Percentiles rank a stretch among this genome's conserved stretches.
Evolutionary conservation across 2,113 vertebrate species (phyloP).

Genomic region (Cygnus buccinator): DNA sequence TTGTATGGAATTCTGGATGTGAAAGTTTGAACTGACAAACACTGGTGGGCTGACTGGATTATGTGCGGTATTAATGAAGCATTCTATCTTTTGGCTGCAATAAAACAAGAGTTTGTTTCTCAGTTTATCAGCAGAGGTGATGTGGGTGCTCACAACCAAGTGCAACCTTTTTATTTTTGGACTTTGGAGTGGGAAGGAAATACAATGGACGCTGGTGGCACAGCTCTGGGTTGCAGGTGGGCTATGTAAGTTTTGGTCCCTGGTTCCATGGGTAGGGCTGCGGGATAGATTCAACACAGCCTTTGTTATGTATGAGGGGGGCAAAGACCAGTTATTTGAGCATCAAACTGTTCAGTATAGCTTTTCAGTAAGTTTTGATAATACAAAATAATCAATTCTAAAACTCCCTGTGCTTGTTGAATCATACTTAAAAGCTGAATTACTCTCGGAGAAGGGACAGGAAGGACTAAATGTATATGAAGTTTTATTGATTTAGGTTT

Average conservation of each 20-base stretch:
- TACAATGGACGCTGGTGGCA: no score
- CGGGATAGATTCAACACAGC: neutral
- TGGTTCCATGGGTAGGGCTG: neutral
- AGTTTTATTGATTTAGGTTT: neutral
- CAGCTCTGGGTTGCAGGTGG: no score
- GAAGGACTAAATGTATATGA: neutral
- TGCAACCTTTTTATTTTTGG: neutral
- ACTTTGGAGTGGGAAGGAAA: neutral
- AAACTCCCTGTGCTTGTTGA: neutral
- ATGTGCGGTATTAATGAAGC: neutral
- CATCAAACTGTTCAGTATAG: neutral
- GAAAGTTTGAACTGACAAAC: neutral
- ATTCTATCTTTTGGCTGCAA: neutral
- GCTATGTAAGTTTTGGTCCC: neutral
- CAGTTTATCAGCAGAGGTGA: neutral
- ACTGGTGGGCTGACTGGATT: neutral
- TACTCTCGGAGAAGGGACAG: neutral
- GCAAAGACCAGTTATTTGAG: neutral
- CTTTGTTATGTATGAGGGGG: neutral
- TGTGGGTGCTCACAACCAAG: neutral
- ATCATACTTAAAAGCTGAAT: neutral
- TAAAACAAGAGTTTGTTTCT: neutral
- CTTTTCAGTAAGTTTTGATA: neutral
- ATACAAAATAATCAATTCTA: neutral
- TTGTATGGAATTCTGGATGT: neutral